Base-by-base conservation (phyloP, 2,113 vertebrate genomes). In the Stegastes partitus region DNA sequence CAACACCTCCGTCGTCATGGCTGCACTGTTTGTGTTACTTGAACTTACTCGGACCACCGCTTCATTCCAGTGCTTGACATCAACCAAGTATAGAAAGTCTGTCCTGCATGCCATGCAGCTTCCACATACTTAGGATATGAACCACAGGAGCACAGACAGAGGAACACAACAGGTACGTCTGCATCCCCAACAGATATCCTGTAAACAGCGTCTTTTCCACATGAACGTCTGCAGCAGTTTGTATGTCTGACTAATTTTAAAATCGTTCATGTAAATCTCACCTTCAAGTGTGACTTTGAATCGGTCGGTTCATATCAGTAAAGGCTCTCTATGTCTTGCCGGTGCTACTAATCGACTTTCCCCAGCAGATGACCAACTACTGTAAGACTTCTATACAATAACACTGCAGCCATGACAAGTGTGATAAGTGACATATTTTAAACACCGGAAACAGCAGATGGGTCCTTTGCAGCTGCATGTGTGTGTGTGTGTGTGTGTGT, bases 401-500 rank as follows among this genome's bases (percentile, higher is more conserved):
- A 66, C 4, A 47, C 14, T 59, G 1, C n/a, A 68, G 12, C 25
- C 26, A 54, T 9, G 14, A 16, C 47, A 68, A 42, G 26, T 26
- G 3, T 23, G 45, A 66, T 65, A 28, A 73, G 25, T 62, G 61
- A 31, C 51, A 12, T 4, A 50, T 50, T 50, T 50, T 9, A 58
- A 71, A 66, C 64, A 23, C 1, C 1, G 4, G 11, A 39, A 58
- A 68, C 21, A 53, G 19, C 18, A 4, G 42, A 44, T 50, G 9
- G 3, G 28, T 28, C 34, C 5, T 68, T 59, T 77, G 28, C 42
- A 51, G 25, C 19, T 68, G 15, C 2, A 9, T 45, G 26, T 55
- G 42, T 65, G 55, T 56, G 26, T 61, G 11, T 66, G 55, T 62
- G 55, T 50, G 42, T 64, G 28, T 31, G 19, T 57, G 11, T 53